Evolutionary conservation across 2,888 invertebrate genomes (phyloP), one percentile per base, ranked within the genome.

Genomic region (Disparrhopalites patrizii): DNA sequence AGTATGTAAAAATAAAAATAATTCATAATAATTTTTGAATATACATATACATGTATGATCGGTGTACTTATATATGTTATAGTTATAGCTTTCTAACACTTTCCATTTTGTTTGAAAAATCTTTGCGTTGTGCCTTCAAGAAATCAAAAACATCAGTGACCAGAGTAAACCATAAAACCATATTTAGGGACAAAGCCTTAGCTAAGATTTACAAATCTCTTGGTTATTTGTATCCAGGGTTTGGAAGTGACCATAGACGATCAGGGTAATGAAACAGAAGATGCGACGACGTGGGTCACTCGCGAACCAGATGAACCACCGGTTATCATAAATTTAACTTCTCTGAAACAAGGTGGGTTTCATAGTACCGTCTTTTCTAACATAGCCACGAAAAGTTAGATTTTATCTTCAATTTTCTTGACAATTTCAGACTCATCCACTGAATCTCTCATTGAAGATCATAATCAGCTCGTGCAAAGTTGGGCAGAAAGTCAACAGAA

Each of bases 401-500:
- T n/a, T n/a, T n/a, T n/a, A 7, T 36, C 7, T 36, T 36, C 36
- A 36, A 36, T 36, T 36, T 36, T 36, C 7, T 36, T 36, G 36
- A 7, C 8, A 23, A 10, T 2, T 47, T 3, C 25, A 47, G 47
- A 25, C 20, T 13, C 54, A 18, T 20, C 54, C 15, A 13, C 54
- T 4, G 54, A 54, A 28, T 31, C 54, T 20, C 20, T 54, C 18
- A 13, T 54, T 10, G 18, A 54, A 54, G 31, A 28, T n/a, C 54
- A 54, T 20, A 54, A 31, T 54, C 54, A 54, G n/a, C 30, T 54
- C 20, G 31, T 54, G 20, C 54, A 54, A 54, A 54, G 31, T 18
- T 54, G 54, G 54, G 54, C 54, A 28, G 54, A 54, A 18, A 54
- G 31, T 28, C 54, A 54, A 8, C 54, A 54, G 18, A 54, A 55